A percentile compares a stretch with the other conserved stretches of the same genome.
phyloP scores from a whole-genome alignment of 2,888 invertebrate genomes.

The Eupsilia transversa region DNA sequence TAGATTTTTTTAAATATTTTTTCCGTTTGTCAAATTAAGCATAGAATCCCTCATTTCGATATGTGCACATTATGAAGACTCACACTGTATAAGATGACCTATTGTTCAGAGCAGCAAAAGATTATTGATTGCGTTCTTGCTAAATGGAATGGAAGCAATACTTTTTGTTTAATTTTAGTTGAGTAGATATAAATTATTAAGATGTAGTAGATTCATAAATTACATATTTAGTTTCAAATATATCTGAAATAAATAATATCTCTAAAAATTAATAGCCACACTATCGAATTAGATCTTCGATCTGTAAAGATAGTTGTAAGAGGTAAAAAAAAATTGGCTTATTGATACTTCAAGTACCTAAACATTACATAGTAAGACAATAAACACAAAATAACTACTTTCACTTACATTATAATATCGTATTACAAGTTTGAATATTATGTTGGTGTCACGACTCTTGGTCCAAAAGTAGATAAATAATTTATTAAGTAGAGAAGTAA shows the following conservation, averaged over 20 bases:
- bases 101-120: no score
- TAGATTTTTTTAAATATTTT: no score
- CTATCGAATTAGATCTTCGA: background rate
- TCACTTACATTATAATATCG: background rate
- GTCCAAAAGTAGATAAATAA: no score
- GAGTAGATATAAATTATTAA: background rate
- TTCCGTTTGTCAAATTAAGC: no score
- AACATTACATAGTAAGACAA: slow-evolving; percentile 3
- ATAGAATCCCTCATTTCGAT: no score
- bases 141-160: no score
- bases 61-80: no score
- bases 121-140: no score
- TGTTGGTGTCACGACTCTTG: slow-evolving; percentile 19
- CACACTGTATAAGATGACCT: no score
- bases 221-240: no score
- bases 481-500: no score
- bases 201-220: background rate
- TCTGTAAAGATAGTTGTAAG: background rate
- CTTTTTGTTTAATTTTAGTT: background rate
- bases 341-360: background rate
- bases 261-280: background rate
- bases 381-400: background rate
- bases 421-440: background rate
- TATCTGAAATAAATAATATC: background rate
- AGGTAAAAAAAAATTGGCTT: background rate